Percentiles rank a stretch among this genome's conserved stretches.
Evolutionary conservation across 2,888 invertebrate genomes (phyloP).

Genomic region (Spodoptera littoralis): DNA sequence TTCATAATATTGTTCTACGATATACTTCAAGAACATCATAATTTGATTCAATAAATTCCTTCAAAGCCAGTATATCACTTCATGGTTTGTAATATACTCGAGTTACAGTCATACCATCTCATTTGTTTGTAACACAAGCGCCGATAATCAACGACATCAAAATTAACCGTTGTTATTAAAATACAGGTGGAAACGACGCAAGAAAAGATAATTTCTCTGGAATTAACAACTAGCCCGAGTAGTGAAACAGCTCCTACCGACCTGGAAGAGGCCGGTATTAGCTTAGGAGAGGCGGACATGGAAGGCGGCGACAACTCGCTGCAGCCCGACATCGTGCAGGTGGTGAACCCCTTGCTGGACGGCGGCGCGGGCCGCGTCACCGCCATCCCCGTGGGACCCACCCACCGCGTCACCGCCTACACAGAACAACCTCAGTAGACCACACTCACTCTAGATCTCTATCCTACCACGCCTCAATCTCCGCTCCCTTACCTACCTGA

Average conservation of each 20-base stretch:
- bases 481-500: conserved; percentile 51
- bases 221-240: conserved; percentile 91
- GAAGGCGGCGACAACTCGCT: conserved; percentile 85
- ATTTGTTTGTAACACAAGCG: conserved; percentile 9
- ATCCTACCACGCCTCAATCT: conserved; percentile 52
- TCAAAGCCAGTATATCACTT: conserved; percentile 24
- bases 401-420: conserved; percentile 79
- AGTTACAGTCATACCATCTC: conserved; percentile 11
- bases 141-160: not conserved
- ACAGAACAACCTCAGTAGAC: conserved; percentile 71
- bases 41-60: conserved; percentile 11
- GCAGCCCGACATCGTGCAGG: conserved; percentile 88
- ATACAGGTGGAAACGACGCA: conserved; percentile 95
- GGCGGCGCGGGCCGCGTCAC: conserved; percentile 84
- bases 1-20: conserved; percentile 36
- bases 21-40: conserved; percentile 43
- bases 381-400: conserved; percentile 83
- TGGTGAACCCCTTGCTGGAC: conserved; percentile 85
- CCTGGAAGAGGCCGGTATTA: conserved; percentile 73
- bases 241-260: conserved; percentile 88
- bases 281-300: conserved; percentile 79
- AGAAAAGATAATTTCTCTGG: conserved; percentile 96
- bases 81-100: conserved; percentile 10
- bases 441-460: conserved; percentile 48
- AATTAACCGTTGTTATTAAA: conserved; percentile 24